Evolutionary conservation across 2,113 vertebrate species (phyloP), one percentile per base, ranked within the genome.

Genomic region (Sphaerodactylus townsendi): DNA sequence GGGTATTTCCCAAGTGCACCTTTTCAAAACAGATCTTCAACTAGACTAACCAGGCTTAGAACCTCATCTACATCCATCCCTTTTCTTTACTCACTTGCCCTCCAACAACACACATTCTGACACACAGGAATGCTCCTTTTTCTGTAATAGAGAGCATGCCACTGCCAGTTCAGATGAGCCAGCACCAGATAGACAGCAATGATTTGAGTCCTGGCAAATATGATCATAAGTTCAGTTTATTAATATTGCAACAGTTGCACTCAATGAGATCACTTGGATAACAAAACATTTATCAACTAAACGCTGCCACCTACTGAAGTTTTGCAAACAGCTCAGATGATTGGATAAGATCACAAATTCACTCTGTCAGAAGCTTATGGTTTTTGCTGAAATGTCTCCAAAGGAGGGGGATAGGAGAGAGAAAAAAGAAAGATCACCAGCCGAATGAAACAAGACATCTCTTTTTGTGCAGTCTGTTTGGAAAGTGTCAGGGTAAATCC

Each of bases 221-320:
- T 41, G 89, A 96, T 96, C 94, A 85, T 96, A 96, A 96, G 91
- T 96, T 96, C 94, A 95, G 96, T 96, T 95, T 96, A 96, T 96
- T 97, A 96, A 97, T 97, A 96, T 96, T 96, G 94, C 95, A 96
- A 95, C 94, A 95, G 95, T 96, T 95, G 92, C 93, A 93, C 94
- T 96, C 95, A 96, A 95, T 96, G 95, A 96, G 95, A 96, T 96
- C 95, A 94, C 94, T 96, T 94, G 94, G 95, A 95, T 95, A 96
- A 96, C 95, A 95, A 96, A 96, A 96, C 95, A 96, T 96, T 96
- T 96, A 96, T 96, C 96, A 96, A 96, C 95, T 95, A 96, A 96
- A 97, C 95, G 96, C 96, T 96, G 96, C 96, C 96, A 96, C 95
- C 96, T 97, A 96, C 95, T 96, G 96, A 96, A 96, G 96, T 96